These are phyloP conservation scores for Lagenorhynchus albirostris DNA, from an alignment of 2,113 vertebrate species.

Conservation along the genomic window DNA sequence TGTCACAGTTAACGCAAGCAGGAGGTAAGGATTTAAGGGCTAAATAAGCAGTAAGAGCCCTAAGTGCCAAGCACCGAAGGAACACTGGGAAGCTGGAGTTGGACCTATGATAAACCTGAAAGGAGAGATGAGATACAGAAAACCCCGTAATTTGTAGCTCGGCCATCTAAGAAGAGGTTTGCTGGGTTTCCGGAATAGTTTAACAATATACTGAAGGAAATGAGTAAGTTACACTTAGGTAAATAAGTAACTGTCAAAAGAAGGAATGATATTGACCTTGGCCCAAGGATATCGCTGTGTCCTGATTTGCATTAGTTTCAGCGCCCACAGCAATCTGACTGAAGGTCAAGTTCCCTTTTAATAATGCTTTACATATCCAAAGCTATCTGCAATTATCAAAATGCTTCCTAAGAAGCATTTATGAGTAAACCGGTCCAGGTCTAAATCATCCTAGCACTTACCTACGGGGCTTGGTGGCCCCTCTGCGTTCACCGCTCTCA, in stretches of 20 bases:
- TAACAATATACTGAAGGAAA: constrained; percentile 12
- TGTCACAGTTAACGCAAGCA: not conserved
- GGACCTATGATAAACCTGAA: not conserved
- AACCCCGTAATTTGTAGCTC: not conserved
- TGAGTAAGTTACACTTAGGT: not conserved
- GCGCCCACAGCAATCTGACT: not conserved
- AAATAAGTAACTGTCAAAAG: not conserved
- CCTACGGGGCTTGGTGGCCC: not conserved
- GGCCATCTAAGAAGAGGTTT: not conserved
- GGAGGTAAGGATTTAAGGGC: not conserved
- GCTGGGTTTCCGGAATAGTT: not conserved
- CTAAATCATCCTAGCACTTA: not conserved
- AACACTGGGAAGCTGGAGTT: not conserved
- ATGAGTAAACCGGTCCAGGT: not conserved
- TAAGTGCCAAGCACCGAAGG: not conserved
- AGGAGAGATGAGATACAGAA: not conserved
- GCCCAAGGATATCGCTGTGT: constrained; percentile 5
- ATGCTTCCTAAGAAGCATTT: not conserved
- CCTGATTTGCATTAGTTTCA: not conserved
- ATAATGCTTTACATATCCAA: not conserved
- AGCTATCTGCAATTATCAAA: not conserved
- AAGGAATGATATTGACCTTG: not conserved
- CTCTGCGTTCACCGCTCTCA: not conserved
- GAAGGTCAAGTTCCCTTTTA: not conserved
- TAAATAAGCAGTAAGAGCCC: not conserved